These are phyloP conservation scores for Leptopilina syphax DNA, from an alignment of 2,888 invertebrate species.

Conservation along the genomic window DNA sequence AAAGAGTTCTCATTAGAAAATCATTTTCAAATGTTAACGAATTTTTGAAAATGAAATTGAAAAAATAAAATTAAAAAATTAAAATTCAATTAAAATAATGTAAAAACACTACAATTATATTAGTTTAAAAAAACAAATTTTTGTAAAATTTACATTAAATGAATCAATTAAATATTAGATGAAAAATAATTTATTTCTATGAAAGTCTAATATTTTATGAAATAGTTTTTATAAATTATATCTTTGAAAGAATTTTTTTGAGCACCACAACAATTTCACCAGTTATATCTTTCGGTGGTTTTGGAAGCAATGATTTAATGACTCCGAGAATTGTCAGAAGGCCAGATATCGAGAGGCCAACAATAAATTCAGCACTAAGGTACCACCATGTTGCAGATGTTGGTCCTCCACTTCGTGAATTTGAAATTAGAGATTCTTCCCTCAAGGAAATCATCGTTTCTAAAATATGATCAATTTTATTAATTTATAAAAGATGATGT, in stretches of 20 bases:
- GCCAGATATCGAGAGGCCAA: constrained; percentile 62
- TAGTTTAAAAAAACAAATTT: no score
- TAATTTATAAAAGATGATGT: no score
- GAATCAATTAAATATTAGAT: no score
- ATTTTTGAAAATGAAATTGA: no score
- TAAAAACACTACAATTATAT: background rate
- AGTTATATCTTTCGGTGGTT: constrained; percentile 70
- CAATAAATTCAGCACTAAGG: constrained; percentile 66
- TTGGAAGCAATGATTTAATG: constrained; percentile 68
- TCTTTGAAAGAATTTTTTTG: constrained; percentile 7
- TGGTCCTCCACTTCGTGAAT: constrained; percentile 57
- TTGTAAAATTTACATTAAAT: no score
- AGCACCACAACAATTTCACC: constrained; percentile 71
- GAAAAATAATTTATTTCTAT: no score
- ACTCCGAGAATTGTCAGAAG: constrained; percentile 61
- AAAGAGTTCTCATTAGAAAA: no score
- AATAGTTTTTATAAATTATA: background rate
- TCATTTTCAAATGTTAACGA: no score
- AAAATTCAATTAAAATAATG: background rate
- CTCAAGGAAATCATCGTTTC: constrained; percentile 63
- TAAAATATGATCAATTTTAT: constrained; percentile 50
- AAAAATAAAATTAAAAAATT: constrained; percentile 25
- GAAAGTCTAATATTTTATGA: no score
- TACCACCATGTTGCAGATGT: constrained; percentile 67
- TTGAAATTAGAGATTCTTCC: constrained; percentile 56